These are phyloP conservation scores for Synanthedon andrenaeformis DNA, from an alignment of 2,888 invertebrate genomes.

Conservation along the genomic window DNA sequence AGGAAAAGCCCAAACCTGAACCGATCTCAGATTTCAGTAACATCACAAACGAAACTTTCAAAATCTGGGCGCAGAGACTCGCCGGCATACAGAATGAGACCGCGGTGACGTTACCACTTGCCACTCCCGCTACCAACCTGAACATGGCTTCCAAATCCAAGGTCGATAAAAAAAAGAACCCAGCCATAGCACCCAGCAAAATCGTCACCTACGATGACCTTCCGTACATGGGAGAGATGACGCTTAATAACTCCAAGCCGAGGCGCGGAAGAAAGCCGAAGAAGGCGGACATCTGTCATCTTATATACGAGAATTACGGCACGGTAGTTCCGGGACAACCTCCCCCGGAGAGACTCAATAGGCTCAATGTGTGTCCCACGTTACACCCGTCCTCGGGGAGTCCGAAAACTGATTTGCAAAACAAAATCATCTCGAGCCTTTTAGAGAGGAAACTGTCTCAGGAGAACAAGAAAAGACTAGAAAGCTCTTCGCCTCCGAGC, in stretches of 20 bases:
- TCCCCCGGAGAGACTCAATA: conserved; percentile 55
- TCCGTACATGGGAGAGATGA: conserved; percentile 94
- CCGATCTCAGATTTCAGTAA: conserved; percentile 45
- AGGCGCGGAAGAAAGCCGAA: conserved; percentile 89
- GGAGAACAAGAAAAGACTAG: conserved; percentile 67
- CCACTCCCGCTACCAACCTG: conserved; percentile 24
- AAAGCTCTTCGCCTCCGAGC: conserved; percentile 37
- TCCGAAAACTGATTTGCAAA: conserved; percentile 75
- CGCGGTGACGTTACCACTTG: conserved; percentile 29
- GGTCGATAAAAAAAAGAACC: conserved; percentile 42
- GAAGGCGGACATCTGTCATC: conserved; percentile 91
- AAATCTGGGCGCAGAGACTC: conserved; percentile 81
- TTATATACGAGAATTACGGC: conserved; percentile 92
- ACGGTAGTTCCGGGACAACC: conserved; percentile 85
- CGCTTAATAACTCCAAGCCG: conserved; percentile 87
- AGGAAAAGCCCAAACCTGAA: conserved; percentile 47
- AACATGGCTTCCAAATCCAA: conserved; percentile 37
- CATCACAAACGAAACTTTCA: conserved; percentile 74
- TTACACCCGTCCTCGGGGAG: conserved; percentile 28
- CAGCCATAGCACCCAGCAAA: conserved; percentile 52
- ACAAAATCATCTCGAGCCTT: conserved; percentile 76
- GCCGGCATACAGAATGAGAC: conserved; percentile 77
- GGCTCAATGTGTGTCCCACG: conserved; percentile 25
- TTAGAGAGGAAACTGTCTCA: conserved; percentile 78
- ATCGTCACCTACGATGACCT: conserved; percentile 83